Evolutionary conservation across 2,888 invertebrate species (phyloP), one percentile per base, ranked within the genome.

Genomic region (Xestobium rufovillosum): DNA sequence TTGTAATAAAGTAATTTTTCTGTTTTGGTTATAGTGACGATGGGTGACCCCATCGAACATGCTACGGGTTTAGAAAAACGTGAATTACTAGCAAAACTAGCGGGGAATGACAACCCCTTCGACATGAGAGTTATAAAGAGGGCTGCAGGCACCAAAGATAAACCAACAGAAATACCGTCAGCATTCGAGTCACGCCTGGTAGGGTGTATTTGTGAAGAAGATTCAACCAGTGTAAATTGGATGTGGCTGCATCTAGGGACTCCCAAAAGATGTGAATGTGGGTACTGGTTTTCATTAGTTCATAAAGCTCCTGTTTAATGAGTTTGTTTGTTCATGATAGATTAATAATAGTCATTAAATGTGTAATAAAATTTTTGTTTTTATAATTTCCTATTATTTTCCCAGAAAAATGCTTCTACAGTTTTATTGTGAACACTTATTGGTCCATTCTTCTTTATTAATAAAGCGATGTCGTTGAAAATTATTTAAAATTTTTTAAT

Each of bases 191-290:
- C 86, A 38, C 82, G 96, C 55, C 76, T 96, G 50, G 80, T 97
- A 49, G 96, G 96, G 43, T 97, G 97, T 68, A 78, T 95, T 66
- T 97, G 96, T 65, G 91, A 96, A 67, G 92, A 94, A 66, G 96
- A 96, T 61, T 78, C 89, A 34, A 81, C 86, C 37, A 72, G 78
- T 44, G 79, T 97, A 50, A 86, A 82, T 60, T 97, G 92, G 90
- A 90, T 96, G 82, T 91, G 92, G 86, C 69, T 97, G 56, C 83
- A 94, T 65, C 80, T 83, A 70, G 95, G 87, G 25, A 78, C 80
- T 52, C 83, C 90, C 42, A 87, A 85, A 60, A 81, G 95, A 54
- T 97, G 96, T 62, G 88, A 87, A 61, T 97, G 97, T 65, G 97
- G 97, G 38, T 82, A 94, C 64, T 95, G 91, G 91, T 96, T 92